These are phyloP conservation scores for Heterocephalus glaber DNA, from an alignment of 2,113 vertebrate genomes.

Conservation along the genomic window DNA sequence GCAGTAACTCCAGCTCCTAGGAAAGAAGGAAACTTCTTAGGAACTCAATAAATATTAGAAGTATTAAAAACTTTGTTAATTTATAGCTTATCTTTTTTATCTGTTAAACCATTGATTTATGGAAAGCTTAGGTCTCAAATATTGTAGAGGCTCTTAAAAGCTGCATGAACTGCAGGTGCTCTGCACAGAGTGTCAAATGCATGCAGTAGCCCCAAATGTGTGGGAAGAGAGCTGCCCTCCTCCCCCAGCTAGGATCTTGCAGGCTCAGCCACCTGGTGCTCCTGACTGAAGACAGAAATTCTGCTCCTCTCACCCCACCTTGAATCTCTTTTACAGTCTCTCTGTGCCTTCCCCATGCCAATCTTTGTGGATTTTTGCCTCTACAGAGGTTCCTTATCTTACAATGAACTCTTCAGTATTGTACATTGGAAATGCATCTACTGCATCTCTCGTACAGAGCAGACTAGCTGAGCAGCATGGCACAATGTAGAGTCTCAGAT, in stretches of 20 bases:
- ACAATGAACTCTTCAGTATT: neutral
- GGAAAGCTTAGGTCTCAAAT: neutral
- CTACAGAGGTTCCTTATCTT: neutral
- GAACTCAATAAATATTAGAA: neutral
- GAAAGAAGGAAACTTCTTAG: neutral
- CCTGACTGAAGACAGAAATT: neutral
- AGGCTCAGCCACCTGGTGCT: neutral
- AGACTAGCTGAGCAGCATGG: neutral
- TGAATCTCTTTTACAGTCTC: neutral
- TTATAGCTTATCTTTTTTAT: neutral
- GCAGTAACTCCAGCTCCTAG: neutral
- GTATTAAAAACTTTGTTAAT: neutral
- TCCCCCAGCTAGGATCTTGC: no score
- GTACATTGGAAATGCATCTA: neutral
- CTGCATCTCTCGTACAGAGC: no score
- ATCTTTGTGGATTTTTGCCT: neutral
- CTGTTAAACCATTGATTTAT: neutral
- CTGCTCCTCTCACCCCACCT: neutral
- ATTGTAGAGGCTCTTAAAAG: neutral
- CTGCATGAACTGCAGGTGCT: rapidly evolving
- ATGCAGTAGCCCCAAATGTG: rapidly evolving
- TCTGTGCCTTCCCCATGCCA: neutral
- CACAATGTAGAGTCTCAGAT: rapidly evolving
- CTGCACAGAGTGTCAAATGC: rapidly evolving
- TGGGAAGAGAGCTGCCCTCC: no score